Evolutionary conservation across 1,140 invertebrate species (phyloP).

Genomic region (Ditylenchus dipsaci): DNA sequence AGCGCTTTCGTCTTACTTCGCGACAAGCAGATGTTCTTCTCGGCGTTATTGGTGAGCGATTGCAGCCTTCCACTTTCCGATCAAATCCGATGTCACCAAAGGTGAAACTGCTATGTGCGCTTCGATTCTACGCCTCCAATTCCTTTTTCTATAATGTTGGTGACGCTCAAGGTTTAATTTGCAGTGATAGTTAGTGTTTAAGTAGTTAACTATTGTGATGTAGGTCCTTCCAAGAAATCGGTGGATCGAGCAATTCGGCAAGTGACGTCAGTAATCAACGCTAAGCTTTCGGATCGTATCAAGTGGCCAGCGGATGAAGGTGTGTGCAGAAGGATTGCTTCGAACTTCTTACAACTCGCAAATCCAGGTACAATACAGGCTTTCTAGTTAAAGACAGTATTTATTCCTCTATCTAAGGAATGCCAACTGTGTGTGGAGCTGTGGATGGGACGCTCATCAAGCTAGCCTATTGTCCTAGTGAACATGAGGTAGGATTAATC

Average conservation of each 20-base stretch:
- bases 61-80: background rate
- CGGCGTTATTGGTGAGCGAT: background rate
- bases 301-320: background rate
- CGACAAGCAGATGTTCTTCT: background rate
- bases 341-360: background rate
- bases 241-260: background rate
- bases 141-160: background rate
- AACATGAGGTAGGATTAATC: too few species aligned
- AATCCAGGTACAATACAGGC: too few species aligned
- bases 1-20: background rate
- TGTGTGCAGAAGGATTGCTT: background rate
- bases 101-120: background rate
- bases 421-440: background rate
- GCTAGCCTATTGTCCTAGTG: background rate
- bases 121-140: background rate
- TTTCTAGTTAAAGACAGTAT: too few species aligned
- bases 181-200: too few species aligned
- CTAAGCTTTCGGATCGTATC: background rate
- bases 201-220: too few species aligned
- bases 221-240: background rate
- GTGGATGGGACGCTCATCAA: too few species aligned
- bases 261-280: background rate
- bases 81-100: background rate
- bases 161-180: background rate
- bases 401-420: too few species aligned